Conservation (phyloP, 1,140 invertebrate species). For the Lasioglossum albipes region DNA sequence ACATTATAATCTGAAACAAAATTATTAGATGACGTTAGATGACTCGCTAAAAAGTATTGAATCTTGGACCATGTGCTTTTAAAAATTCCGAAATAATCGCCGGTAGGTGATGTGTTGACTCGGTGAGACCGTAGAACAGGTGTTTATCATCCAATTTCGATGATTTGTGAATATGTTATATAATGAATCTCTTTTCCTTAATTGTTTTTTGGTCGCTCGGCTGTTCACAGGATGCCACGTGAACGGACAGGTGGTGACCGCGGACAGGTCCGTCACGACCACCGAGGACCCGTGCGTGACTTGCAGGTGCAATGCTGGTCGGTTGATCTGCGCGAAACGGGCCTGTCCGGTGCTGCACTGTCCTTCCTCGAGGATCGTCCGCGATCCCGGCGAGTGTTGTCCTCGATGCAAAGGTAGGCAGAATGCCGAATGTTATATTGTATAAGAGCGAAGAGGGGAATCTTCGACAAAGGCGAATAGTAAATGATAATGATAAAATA, state of each 20-base stretch:
- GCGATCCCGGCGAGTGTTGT: slow-evolving; percentile 89
- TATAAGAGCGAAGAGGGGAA: too few species aligned
- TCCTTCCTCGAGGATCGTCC: slow-evolving; percentile 83
- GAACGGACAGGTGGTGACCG: slow-evolving; percentile 84
- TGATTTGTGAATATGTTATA: background rate
- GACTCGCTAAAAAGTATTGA: too few species aligned
- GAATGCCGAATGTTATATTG: too few species aligned
- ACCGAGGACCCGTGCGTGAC: slow-evolving; percentile 92
- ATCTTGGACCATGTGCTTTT: too few species aligned
- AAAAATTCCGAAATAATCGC: too few species aligned
- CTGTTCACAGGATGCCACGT: slow-evolving; percentile 85
- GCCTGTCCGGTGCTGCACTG: slow-evolving; percentile 93
- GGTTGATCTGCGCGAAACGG: slow-evolving; percentile 89
- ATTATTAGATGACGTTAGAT: too few species aligned
- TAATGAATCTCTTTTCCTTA: too few species aligned
- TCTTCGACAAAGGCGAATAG: too few species aligned
- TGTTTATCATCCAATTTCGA: too few species aligned
- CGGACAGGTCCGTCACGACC: slow-evolving; percentile 88
- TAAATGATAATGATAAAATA: too few species aligned
- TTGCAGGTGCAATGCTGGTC: slow-evolving; percentile 89
- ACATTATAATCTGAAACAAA: too few species aligned
- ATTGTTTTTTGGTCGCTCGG: background rate
- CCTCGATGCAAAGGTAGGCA: slow-evolving; percentile 88
- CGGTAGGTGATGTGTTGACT: too few species aligned
- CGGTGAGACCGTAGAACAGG: background rate